These are phyloP conservation scores for Anthopleura xanthogrammica DNA, from an alignment of 92 coral and sea anemone genomes.

Conservation along the genomic window DNA sequence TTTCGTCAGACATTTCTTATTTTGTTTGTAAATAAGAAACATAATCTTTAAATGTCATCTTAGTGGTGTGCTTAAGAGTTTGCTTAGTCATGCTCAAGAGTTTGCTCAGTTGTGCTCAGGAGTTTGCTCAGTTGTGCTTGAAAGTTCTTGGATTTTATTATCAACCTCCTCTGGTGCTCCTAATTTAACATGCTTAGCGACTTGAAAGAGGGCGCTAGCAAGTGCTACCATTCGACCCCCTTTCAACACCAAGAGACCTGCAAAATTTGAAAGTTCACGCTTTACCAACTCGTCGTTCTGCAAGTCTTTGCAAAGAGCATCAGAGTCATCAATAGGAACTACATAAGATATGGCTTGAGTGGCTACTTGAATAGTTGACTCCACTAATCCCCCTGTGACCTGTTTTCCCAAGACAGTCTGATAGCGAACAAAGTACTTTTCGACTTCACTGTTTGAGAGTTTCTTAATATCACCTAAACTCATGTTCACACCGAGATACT, in stretches of 20 bases:
- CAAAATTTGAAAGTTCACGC: conserved; percentile 52
- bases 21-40: not conserved
- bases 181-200: conserved; percentile 48
- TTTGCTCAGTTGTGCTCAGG: conserved; percentile 14
- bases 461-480: conserved; percentile 39
- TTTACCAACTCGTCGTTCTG: conserved; percentile 48
- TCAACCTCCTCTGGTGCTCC: conserved; percentile 18
- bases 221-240: conserved; percentile 63
- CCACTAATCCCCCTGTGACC: conserved; percentile 45
- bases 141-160: conserved; percentile 29
- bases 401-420: conserved; percentile 44
- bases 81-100: conserved; percentile 25
- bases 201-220: conserved; percentile 55
- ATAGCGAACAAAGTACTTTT: conserved; percentile 42
- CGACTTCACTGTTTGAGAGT: conserved; percentile 37
- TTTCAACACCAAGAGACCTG: conserved; percentile 46
- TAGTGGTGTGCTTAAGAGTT: conserved; percentile 11
- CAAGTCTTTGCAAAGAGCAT: conserved; percentile 49
- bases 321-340: conserved; percentile 49
- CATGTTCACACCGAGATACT: conserved; percentile 39
- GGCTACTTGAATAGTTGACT: conserved; percentile 35
- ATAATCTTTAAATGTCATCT: conserved; percentile 32
- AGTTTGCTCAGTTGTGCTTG: conserved; percentile 50
- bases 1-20: conserved; percentile 26
- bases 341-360: conserved; percentile 45